These are phyloP conservation scores for Galleria mellonella DNA, from an alignment of 1,140 invertebrate genomes.

Conservation along the genomic window DNA sequence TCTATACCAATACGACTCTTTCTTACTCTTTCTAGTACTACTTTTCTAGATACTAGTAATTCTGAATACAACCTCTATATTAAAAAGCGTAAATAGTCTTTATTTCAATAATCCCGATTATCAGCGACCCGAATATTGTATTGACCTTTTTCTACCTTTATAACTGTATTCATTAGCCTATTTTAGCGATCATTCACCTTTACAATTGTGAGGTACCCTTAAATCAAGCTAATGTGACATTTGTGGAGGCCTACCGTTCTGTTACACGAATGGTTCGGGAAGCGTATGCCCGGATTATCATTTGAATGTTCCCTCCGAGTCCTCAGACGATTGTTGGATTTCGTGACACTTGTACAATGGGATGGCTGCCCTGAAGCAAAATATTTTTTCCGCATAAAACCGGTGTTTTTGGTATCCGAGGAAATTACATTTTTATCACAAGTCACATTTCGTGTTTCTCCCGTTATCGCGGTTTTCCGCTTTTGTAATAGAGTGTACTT, in stretches of 20 bases:
- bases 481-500: slow-evolving; percentile 4
- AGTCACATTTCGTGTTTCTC: slow-evolving; percentile 12
- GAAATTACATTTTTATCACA: slow-evolving; percentile 22
- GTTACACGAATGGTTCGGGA: slow-evolving; percentile 41
- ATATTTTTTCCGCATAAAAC: slow-evolving; percentile 35
- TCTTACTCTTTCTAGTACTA: no score
- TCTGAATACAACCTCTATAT: no score
- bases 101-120: no score
- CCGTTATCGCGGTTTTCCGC: slow-evolving; percentile 5
- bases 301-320: slow-evolving; percentile 38
- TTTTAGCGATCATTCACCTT: slow-evolving; percentile 9
- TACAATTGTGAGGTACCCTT: slow-evolving; percentile 36
- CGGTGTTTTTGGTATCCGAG: slow-evolving; percentile 14
- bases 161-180: slow-evolving; percentile 5
- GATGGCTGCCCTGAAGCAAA: slow-evolving; percentile 27
- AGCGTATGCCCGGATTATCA: slow-evolving; percentile 56
- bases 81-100: no score
- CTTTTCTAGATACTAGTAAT: no score
- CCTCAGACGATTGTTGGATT: slow-evolving; percentile 50
- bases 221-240: slow-evolving; percentile 62
- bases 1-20: no score
- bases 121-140: background rate
- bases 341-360: slow-evolving; percentile 45
- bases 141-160: background rate
- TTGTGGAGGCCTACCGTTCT: slow-evolving; percentile 21